phyloP scores from a whole-genome alignment of 2,888 invertebrate species.

The Tachystola acroxantha region DNA sequence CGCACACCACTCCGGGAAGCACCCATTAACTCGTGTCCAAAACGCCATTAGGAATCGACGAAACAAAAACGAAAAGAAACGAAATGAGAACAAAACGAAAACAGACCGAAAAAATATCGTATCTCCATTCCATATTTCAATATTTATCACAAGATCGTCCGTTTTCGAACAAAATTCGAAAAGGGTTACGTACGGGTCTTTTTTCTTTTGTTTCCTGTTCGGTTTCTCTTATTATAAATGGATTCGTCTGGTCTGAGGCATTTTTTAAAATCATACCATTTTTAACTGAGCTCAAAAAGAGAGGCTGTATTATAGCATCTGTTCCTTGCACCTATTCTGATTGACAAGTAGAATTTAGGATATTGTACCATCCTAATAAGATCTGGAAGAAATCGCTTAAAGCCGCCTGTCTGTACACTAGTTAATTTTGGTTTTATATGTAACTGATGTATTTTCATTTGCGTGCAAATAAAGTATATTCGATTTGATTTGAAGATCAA shows the following conservation, averaged over 20 bases:
- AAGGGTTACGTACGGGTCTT: constrained; percentile 34
- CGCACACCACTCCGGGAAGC: constrained; percentile 37
- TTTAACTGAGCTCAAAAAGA: too few relatives aligned
- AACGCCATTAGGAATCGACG: constrained; percentile 46
- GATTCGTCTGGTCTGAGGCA: constrained; percentile 40
- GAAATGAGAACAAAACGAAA: constrained; percentile 35
- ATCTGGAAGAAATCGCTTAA: too few relatives aligned
- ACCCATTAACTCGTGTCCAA: constrained; percentile 52
- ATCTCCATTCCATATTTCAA: constrained; percentile 74
- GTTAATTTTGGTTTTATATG: too few relatives aligned
- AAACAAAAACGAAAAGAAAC: constrained; percentile 30
- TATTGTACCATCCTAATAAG: too few relatives aligned
- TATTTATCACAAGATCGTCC: constrained; percentile 73
- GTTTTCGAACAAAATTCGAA: constrained; percentile 71
- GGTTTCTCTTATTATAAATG: constrained; percentile 67
- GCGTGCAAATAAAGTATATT: too few relatives aligned
- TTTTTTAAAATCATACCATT: constrained; percentile 56
- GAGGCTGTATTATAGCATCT: too few relatives aligned
- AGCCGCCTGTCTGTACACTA: too few relatives aligned
- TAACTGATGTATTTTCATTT: too few relatives aligned
- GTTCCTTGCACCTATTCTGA: too few relatives aligned
- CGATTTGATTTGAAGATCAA: too few relatives aligned
- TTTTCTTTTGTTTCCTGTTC: constrained; percentile 33
- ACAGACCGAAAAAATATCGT: constrained; percentile 36
- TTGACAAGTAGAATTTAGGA: too few relatives aligned